Percentiles rank a stretch among this genome's conserved stretches.
Conservation (phyloP, 2,888 invertebrate genomes). For the Argyresthia goedartella region DNA sequence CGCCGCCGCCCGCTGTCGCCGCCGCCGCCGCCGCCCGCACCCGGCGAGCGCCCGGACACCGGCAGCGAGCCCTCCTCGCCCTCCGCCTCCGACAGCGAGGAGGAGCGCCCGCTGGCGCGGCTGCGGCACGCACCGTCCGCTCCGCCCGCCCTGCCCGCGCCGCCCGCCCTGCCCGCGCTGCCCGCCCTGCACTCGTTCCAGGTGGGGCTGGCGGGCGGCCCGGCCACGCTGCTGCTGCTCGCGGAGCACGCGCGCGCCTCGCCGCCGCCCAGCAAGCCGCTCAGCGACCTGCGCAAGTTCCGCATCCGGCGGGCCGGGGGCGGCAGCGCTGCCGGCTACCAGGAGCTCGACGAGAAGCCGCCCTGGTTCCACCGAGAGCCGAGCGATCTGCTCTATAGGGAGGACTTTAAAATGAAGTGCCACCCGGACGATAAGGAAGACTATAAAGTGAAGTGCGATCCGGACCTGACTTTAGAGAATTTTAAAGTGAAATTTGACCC, state of each 20-base stretch:
- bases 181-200: conserved; percentile 14
- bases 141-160: no score
- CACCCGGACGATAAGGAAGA: background rate
- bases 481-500: background rate
- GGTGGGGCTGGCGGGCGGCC: conserved; percentile 41
- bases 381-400: background rate
- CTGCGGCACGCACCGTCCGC: conserved; percentile 20
- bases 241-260: conserved; percentile 36
- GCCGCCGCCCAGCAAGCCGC: conserved; percentile 7
- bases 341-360: background rate
- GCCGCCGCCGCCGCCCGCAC: conserved; percentile 74
- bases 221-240: conserved; percentile 45
- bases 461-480: background rate
- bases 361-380: background rate
- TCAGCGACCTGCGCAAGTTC: conserved; percentile 6
- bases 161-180: no score
- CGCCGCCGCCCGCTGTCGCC: conserved; percentile 16
- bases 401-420: background rate
- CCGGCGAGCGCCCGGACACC: conserved; percentile 14
- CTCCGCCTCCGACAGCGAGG: conserved; percentile 36
- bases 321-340: background rate
- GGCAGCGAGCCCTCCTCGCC: conserved; percentile 19
- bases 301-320: conserved; percentile 13
- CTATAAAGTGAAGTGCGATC: background rate
- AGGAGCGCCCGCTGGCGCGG: conserved; percentile 39